These are phyloP conservation scores for Candidula unifasciata DNA, from an alignment of 2,888 invertebrate species.

Conservation along the genomic window DNA sequence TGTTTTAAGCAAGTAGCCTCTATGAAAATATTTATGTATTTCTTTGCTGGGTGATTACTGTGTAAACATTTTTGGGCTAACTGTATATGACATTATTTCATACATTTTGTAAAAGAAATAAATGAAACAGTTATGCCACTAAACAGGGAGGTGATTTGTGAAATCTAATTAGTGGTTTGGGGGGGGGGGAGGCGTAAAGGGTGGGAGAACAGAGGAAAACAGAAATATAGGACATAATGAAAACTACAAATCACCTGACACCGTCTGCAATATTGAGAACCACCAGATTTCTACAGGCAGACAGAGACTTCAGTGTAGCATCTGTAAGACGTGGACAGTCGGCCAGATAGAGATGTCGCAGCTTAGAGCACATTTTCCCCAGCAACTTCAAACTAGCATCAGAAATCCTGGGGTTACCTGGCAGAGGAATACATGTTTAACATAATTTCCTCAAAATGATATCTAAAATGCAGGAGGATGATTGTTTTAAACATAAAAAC, in stretches of 20 bases:
- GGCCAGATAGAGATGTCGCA: constrained; percentile 75
- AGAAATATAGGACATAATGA: neutral
- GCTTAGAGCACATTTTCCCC: constrained; percentile 71
- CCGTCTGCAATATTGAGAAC: constrained; percentile 78
- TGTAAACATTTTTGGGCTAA: too few relatives aligned
- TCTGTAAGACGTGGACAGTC: constrained; percentile 77
- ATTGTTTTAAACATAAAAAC: neutral
- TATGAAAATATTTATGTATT: too few relatives aligned
- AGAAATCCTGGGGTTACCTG: constrained; percentile 75
- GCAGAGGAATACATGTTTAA: neutral
- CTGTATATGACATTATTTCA: too few relatives aligned
- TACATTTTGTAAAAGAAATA: too few relatives aligned
- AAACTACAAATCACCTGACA: constrained; percentile 70
- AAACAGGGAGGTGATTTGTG: too few relatives aligned
- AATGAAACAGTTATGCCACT: too few relatives aligned
- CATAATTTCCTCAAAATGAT: neutral
- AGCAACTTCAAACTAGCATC: constrained; percentile 73
- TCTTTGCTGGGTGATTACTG: too few relatives aligned
- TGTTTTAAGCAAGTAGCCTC: too few relatives aligned
- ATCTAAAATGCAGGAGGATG: neutral
- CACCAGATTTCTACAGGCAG: constrained; percentile 69
- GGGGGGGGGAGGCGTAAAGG: too few relatives aligned
- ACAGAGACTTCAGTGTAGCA: constrained; percentile 71
- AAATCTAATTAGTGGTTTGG: too few relatives aligned
- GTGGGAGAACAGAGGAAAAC: too few relatives aligned